A percentile compares a stretch with the other conserved stretches of the same genome.
Evolutionary conservation across 2,888 invertebrate species (phyloP).

Genomic region (Corbicula japonica): DNA sequence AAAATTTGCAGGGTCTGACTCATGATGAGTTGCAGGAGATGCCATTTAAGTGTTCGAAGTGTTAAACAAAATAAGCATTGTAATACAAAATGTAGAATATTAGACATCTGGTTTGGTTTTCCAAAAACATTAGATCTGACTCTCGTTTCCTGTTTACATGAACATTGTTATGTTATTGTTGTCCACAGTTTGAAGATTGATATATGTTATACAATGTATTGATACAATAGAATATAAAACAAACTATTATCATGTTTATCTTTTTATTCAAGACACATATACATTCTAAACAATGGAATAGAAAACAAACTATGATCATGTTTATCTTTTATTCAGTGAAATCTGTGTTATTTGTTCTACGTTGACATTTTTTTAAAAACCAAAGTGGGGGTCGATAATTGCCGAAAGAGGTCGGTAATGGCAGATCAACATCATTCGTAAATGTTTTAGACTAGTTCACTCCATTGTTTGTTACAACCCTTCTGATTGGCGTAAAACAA

Average conservation of each 20-base stretch:
- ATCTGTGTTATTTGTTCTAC: neutral
- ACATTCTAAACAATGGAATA: too few species aligned
- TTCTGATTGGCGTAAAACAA: slow-evolving; percentile 5
- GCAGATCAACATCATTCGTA: slow-evolving; percentile 4
- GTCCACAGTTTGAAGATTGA: neutral
- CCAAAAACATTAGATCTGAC: neutral
- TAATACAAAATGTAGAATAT: neutral
- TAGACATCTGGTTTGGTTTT: neutral
- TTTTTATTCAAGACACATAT: too few species aligned
- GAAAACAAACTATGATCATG: too few species aligned
- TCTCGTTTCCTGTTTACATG: slow-evolving; percentile 5
- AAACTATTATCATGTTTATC: neutral
- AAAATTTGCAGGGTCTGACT: neutral
- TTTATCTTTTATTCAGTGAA: slow-evolving; percentile 1
- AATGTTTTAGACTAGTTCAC: neutral
- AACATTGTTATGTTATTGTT: neutral
- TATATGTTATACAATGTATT: slow-evolving; percentile 3
- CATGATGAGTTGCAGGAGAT: neutral
- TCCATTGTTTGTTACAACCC: neutral
- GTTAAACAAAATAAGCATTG: too few species aligned
- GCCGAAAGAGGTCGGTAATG: slow-evolving; percentile 3
- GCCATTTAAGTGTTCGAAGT: neutral
- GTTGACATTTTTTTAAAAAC: neutral
- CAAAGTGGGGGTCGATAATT: neutral
- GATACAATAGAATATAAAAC: slow-evolving; percentile 2